Conservation (phyloP, 2,113 vertebrate genomes). For the Sinocyclocheilus rhinocerous region DNA sequence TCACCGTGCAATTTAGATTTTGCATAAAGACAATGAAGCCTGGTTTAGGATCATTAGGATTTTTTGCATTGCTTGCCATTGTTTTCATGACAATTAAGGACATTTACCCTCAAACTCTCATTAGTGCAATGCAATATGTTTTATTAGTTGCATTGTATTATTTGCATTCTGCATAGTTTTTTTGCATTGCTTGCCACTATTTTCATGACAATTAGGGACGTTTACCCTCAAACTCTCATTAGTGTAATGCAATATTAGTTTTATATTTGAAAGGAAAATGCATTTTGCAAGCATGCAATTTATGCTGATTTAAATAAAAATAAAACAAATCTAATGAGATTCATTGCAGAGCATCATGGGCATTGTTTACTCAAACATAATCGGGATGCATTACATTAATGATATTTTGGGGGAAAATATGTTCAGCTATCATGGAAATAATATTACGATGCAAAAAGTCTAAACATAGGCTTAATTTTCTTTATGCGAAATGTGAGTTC, state of each 20-base stretch:
- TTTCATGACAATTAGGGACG: not conserved
- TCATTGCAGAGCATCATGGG: not conserved
- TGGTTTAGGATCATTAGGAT: not conserved
- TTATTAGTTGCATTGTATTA: no score
- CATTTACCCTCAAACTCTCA: no score
- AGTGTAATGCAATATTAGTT: not conserved
- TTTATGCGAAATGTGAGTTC: not conserved
- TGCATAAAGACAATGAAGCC: not conserved
- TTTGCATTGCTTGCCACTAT: not conserved
- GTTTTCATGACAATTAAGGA: no score
- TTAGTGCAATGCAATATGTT: no score
- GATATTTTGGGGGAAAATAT: not conserved
- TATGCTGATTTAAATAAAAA: not conserved
- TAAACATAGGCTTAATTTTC: not conserved
- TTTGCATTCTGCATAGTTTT: no score
- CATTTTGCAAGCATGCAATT: not conserved
- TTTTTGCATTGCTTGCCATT: not conserved
- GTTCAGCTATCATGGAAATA: not conserved
- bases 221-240: constrained; percentile 1
- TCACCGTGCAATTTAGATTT: not conserved
- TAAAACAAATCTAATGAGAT: not conserved
- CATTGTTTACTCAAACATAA: not conserved
- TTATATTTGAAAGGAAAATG: not conserved
- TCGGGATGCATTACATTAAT: not conserved
- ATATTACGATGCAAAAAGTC: not conserved